These are phyloP conservation scores for Emydoidea blandingii DNA, from an alignment of 2,797 vertebrate genomes.

Conservation along the genomic window DNA sequence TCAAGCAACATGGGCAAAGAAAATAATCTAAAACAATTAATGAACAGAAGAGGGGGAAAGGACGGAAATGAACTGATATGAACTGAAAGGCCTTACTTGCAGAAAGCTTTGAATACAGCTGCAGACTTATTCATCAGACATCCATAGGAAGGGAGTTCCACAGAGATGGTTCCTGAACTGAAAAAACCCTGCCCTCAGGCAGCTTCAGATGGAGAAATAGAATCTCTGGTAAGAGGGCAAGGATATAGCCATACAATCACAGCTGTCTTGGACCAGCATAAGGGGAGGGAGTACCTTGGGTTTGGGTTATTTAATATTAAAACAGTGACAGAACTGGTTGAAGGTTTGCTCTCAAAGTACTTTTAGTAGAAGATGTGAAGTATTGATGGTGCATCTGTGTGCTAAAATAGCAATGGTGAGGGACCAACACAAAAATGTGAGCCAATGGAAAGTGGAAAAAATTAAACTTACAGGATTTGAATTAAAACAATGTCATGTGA, in stretches of 20 bases:
- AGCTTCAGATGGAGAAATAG: background rate
- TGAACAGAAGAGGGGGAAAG: background rate
- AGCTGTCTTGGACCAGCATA: background rate
- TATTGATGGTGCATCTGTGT: rapidly evolving
- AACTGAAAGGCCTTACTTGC: background rate
- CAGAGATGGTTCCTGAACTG: background rate
- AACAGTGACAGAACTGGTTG: background rate
- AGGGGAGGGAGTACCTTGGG: background rate
- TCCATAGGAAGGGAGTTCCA: background rate
- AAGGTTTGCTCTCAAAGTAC: background rate
- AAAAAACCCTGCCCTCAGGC: background rate
- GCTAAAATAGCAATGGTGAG: background rate
- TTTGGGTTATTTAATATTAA: rapidly evolving
- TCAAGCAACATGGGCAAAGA: background rate
- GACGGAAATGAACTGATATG: background rate
- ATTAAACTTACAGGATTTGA: rapidly evolving
- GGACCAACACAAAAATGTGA: rapidly evolving
- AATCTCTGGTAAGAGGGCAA: background rate
- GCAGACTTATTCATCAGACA: background rate
- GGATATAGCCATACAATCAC: rapidly evolving
- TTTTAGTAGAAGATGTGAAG: background rate
- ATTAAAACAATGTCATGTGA: rapidly evolving
- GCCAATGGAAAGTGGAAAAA: background rate
- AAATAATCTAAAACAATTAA: background rate
- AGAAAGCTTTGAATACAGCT: background rate